These are phyloP conservation scores for Sanderia malayensis DNA, from an alignment of 30 jellyfish, hydroid and myxozoan species.

Conservation along the genomic window DNA sequence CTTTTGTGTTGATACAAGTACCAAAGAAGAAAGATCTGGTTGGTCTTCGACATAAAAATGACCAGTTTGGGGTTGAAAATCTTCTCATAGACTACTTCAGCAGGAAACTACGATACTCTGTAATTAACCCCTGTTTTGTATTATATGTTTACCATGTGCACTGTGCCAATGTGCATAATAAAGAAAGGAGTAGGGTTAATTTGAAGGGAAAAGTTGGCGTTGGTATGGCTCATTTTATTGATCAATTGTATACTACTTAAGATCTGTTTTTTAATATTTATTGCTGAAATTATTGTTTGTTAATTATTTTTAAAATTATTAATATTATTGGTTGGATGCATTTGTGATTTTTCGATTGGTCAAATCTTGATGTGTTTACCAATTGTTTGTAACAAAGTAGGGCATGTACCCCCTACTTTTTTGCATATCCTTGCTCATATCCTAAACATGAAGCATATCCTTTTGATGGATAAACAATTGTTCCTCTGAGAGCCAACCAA, in stretches of 20 bases:
- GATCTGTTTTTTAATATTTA: too few relatives aligned
- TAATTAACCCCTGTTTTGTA: conserved; percentile 58
- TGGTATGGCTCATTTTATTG: conserved; percentile 49
- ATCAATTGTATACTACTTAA: conserved; percentile 39
- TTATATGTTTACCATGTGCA: conserved; percentile 53
- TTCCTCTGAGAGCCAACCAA: too few relatives aligned
- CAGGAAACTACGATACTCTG: conserved; percentile 25
- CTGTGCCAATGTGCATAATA: conserved; percentile 46
- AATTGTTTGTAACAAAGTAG: too few relatives aligned
- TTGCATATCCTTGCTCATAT: too few relatives aligned
- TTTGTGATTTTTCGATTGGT: too few relatives aligned
- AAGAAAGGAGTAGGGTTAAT: conserved; percentile 35
- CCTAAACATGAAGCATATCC: too few relatives aligned
- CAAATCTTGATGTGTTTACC: too few relatives aligned
- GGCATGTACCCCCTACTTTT: too few relatives aligned
- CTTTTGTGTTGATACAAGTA: conserved; percentile 23
- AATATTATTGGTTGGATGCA: too few relatives aligned
- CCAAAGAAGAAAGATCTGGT: conserved; percentile 21
- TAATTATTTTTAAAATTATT: too few relatives aligned
- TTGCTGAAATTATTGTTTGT: too few relatives aligned
- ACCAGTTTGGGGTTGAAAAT: conserved; percentile 54
- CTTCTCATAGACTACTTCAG: conserved; percentile 21
- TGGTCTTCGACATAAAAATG: conserved; percentile 17
- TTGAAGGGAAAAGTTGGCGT: conserved; percentile 27
- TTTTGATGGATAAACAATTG: too few relatives aligned